Base-by-base conservation (phyloP, 2,888 invertebrate genomes). In the Pantelozetes paolii region DNA sequence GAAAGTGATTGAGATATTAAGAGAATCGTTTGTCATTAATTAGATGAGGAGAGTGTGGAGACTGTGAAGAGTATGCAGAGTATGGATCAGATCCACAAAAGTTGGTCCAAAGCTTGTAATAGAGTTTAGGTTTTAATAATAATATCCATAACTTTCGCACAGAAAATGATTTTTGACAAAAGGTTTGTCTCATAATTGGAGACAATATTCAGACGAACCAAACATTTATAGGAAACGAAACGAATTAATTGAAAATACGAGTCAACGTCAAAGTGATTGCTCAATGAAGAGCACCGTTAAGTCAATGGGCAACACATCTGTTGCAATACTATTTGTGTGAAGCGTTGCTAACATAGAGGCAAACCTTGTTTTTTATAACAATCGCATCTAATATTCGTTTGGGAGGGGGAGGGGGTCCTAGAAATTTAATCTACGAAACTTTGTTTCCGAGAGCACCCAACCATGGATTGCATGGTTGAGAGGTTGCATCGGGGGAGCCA, bases 271-370 rank as follows among this genome's bases (percentile, higher is more conserved):
- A 69, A 42, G 26, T 69, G 69, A 69, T 69, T 69, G 26, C 26
- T 26, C 2, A 64, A 18, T 64, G 69, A 69, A 42, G 69, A 64
- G 62, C 62, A 64, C 32, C 6, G 36, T 18, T 23, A 45, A 69
- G 69, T 69, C 69, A 69, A 69, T 69, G 69, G 69, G 69, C 69
- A 45, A 57, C 57, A 57, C 57, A 69, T 69, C 69, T 69, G 69
- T 69, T 69, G 69, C 69, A 45, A 40, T 36, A 36, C 62, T 64
- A 28, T 69, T 69, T 26, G 69, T 45, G 42, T 23, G 26, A 69
- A 69, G 69, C 69, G 69, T 69, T 42, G 40, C 69, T 69, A 69
- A 69, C 69, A 69, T 45, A 69, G 69, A 69, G 69, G 69, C 69
- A 45, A 69, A 69, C 42, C 69, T 69, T 69, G 69, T 69, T 69